Percentiles rank a stretch among this genome's conserved stretches.
These are phyloP conservation scores for Xenus cinereus DNA, from an alignment of 2,113 vertebrate genomes.

Conservation along the genomic window DNA sequence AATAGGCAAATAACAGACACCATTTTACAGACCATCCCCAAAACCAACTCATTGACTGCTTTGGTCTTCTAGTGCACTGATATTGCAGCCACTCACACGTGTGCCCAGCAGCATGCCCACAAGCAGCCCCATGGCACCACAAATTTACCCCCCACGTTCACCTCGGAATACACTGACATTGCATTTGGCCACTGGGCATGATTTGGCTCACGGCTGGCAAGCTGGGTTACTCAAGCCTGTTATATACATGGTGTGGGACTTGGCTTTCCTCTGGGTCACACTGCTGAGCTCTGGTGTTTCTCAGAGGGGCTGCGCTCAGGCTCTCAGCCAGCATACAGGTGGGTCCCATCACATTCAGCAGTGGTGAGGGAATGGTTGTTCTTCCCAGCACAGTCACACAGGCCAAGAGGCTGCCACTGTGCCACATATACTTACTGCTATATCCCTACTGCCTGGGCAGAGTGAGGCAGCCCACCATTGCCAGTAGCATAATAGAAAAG, in stretches of 20 bases:
- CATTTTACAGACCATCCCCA: not conserved
- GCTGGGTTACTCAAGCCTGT: not conserved
- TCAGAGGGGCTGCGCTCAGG: not conserved
- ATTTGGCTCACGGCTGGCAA: not conserved
- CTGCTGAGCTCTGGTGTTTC: fast-evolving
- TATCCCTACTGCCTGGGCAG: not conserved
- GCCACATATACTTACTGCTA: not conserved
- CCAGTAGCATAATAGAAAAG: not conserved
- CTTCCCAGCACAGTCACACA: fast-evolving
- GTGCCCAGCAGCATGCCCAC: fast-evolving
- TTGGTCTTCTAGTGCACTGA: not conserved
- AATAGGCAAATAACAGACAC: not conserved
- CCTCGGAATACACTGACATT: not conserved
- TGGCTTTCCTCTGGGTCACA: not conserved
- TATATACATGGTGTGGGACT: not conserved
- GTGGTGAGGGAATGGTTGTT: fast-evolving
- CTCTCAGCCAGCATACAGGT: not conserved
- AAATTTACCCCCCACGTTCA: not conserved
- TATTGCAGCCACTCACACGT: not conserved
- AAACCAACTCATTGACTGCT: not conserved
- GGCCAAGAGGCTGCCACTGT: not conserved
- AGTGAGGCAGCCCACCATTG: fast-evolving
- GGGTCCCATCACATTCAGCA: not conserved
- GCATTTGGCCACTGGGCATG: not conserved
- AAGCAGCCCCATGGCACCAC: not conserved